Evolutionary conservation across 2,888 invertebrate species (phyloP), one percentile per base, ranked within the genome.

Genomic region (Apocheima hispidaria): DNA sequence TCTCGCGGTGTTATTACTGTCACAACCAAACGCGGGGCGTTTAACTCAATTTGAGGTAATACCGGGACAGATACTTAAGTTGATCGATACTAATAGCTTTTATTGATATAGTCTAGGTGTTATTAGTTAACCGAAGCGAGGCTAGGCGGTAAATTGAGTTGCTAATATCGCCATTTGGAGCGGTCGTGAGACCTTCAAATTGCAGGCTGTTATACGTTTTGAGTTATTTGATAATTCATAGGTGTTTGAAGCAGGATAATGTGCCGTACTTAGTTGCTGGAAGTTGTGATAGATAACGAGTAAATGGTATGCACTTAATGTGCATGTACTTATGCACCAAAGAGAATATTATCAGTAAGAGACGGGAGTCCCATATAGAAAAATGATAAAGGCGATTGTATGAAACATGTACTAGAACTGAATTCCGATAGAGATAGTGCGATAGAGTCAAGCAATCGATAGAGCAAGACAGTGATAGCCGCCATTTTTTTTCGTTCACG

Each of bases 11-110:
- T 82, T 83, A 89, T 88, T 89, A 88, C 76, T 77, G 78, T 74
- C 77, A 73, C 71, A 70, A 63, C 73, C 68, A 49, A 66, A 72
- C 40, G 70, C 72, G 66, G 72, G 70, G 75, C 83, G 85, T 86
- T 90, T 90, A 90, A 82, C 86, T 84, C 86, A 87, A 89, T 89
- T 89, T 81, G 79, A 80, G 76, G 79, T 81, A 86, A 88, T 86
- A 82, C 79, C 78, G 72, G 77, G 83, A 86, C 83, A 84, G 83
- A 83, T 87, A 87, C 84, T 88, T 85, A 87, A 78, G 66, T 80
- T 88, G 91, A 90, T 90, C 85, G 90, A 90, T 87, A 84, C 76
- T 91, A 90, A 91, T 90, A 79, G 85, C 84, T 82, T 91, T 91
- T 92, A 91, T 91, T 91, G 92, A 91, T 91, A 91, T 88, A 88